Conservation (phyloP, 2,113 vertebrate genomes). For the Cyphomyrus discorhynchus region DNA sequence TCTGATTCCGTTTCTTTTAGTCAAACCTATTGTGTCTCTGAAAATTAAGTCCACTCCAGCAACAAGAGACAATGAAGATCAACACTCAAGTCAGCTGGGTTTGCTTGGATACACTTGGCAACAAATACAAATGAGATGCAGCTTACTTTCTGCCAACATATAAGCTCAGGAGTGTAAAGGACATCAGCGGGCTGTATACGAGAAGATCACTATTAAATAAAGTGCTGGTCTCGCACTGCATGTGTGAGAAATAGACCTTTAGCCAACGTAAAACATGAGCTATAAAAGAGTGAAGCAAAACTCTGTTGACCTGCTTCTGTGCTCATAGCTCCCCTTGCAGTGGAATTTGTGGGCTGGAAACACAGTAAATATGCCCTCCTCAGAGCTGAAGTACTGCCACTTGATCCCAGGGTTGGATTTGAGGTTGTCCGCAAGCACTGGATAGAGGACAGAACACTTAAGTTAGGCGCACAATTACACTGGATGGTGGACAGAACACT, state of each 20-base stretch:
- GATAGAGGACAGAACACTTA: background rate
- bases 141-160: background rate
- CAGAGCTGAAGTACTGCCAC: slow-evolving; percentile 98
- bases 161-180: background rate
- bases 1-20: slow-evolving; percentile 38
- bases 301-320: slow-evolving; percentile 82
- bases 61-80: slow-evolving; percentile 28
- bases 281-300: background rate
- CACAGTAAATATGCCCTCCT: slow-evolving; percentile 97
- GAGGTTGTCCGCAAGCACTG: slow-evolving; percentile 95
- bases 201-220: background rate
- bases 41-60: slow-evolving; percentile 10
- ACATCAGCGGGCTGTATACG: no score
- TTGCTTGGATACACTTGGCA: background rate
- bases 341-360: slow-evolving; percentile 97
- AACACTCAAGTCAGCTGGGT: background rate
- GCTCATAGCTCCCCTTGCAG: slow-evolving; percentile 90
- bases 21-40: slow-evolving; percentile 39
- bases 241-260: background rate
- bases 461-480: background rate
- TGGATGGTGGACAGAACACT: background rate
- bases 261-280: background rate
- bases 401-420: slow-evolving; percentile 98
- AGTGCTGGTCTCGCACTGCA: background rate
- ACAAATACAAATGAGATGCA: background rate